Conservation (phyloP, 2,888 invertebrate species). For the Caenorhabditis imperialis region DNA sequence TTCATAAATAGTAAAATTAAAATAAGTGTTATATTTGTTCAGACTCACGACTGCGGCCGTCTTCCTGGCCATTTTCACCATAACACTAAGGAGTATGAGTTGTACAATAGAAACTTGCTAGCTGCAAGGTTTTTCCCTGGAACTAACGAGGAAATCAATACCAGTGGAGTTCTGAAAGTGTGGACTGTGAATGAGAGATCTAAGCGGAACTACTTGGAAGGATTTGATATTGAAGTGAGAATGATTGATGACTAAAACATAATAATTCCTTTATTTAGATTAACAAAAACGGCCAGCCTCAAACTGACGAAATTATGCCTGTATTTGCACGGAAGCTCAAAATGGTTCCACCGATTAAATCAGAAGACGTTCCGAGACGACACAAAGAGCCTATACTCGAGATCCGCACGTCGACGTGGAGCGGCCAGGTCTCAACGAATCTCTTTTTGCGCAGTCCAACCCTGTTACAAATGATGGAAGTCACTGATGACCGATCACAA, state of each 20-base stretch:
- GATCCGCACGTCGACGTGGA: constrained; percentile 14
- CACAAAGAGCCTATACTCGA: constrained; percentile 24
- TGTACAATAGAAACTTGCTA: constrained; percentile 55
- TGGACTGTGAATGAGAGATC: constrained; percentile 61
- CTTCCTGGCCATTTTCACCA: constrained; percentile 47
- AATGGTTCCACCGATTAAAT: constrained; percentile 25
- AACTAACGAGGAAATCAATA: constrained; percentile 7
- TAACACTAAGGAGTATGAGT: constrained; percentile 9
- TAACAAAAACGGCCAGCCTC: constrained; percentile 7
- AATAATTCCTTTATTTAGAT: constrained; percentile 18
- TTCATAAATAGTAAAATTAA: not conserved
- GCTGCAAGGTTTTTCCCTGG: constrained; percentile 29
- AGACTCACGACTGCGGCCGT: constrained; percentile 29
- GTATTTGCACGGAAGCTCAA: constrained; percentile 5
- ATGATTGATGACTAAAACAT: not conserved
- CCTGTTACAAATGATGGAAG: constrained; percentile 11
- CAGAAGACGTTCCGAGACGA: constrained; percentile 8
- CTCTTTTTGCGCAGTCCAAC: constrained; percentile 21
- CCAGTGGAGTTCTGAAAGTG: constrained; percentile 24
- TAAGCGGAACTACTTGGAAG: constrained; percentile 43
- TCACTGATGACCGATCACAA: not conserved
- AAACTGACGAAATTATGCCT: not conserved
- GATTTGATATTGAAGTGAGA: constrained; percentile 30
- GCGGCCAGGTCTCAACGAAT: not conserved
- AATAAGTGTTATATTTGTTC: not conserved